Percentiles rank a stretch among this genome's conserved stretches.
phyloP scores from a whole-genome alignment of 2,888 invertebrate genomes.

The Chalcis sispes region DNA sequence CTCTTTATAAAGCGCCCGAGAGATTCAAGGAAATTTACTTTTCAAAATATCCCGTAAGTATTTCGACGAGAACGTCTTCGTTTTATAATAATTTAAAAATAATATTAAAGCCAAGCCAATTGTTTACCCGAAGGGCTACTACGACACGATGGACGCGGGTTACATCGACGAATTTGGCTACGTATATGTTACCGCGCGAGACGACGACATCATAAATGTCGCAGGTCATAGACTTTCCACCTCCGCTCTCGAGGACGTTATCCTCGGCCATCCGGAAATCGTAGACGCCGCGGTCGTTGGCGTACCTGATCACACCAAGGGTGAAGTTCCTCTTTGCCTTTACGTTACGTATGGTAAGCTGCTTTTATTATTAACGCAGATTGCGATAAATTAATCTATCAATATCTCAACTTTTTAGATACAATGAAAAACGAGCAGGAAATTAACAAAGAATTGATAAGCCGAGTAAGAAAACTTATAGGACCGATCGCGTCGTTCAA shows the following conservation, averaged over 20 bases:
- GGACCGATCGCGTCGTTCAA: conserved; percentile 95
- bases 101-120: too few species aligned
- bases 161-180: conserved; percentile 89
- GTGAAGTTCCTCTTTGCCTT: conserved; percentile 92
- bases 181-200: conserved; percentile 92
- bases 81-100: too few species aligned
- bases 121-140: too few species aligned
- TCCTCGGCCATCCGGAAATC: conserved; percentile 89
- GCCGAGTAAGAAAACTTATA: conserved; percentile 81
- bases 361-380: not conserved
- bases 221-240: conserved; percentile 95
- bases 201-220: conserved; percentile 97
- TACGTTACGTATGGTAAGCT: conserved; percentile 83
- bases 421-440: conserved; percentile 77
- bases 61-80: too few species aligned
- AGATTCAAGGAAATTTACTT: conserved; percentile 90
- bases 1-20: conserved; percentile 88
- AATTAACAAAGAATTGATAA: conserved; percentile 79
- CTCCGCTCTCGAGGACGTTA: conserved; percentile 92
- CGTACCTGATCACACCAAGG: conserved; percentile 92
- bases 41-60: conserved; percentile 85
- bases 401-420: conserved; percentile 70
- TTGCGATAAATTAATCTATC: too few species aligned
- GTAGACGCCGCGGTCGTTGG: conserved; percentile 93
- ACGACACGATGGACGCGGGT: conserved; percentile 97